Evolutionary conservation across 2,888 invertebrate genomes (phyloP), one percentile per base, ranked within the genome.

Genomic region (Pogonocherus hispidulus): DNA sequence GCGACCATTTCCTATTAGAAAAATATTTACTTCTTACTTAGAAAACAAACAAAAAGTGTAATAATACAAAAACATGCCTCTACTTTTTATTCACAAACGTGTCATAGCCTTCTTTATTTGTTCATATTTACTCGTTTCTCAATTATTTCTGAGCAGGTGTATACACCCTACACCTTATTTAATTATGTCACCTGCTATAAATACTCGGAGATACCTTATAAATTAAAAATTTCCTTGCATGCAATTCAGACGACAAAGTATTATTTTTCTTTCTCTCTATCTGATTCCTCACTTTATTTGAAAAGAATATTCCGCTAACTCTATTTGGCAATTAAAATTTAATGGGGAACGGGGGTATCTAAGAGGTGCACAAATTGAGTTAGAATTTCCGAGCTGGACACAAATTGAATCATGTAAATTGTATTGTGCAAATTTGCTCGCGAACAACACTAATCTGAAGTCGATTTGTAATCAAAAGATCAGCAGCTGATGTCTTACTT

Each of bases 331-430:
- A 62, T 62, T 62, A 73, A 69, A 71, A 69, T 67, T 70, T 65
- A 71, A 62, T 66, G 54, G 59, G 63, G 35, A 71, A 62, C 64
- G 54, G 59, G 63, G 35, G 66, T 69, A 63, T 69, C 66, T 62
- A 44, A 67, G 57, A 68, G 69, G 66, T 66, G 63, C 66, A 52
- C 62, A 67, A 71, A 71, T 73, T 63, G 59, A 69, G 71, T 73
- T 70, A 47, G 66, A 73, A 71, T 67, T 71, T 70, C 68, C 67
- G 66, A 66, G 67, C 62, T 54, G 60, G 8, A 20, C 23, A 46
- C 55, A 62, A 72, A 72, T 72, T 72, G 66, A 67, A 72, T 72
- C 67, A 72, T 70, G 72, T 60, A 72, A 72, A 72, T 68, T 66
- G 66, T 72, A 72, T 70, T 72, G 72, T 67, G 69, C 72, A 66